Conservation (phyloP, 1,140 invertebrate species). For the Drosophila kurseongensis region DNA sequence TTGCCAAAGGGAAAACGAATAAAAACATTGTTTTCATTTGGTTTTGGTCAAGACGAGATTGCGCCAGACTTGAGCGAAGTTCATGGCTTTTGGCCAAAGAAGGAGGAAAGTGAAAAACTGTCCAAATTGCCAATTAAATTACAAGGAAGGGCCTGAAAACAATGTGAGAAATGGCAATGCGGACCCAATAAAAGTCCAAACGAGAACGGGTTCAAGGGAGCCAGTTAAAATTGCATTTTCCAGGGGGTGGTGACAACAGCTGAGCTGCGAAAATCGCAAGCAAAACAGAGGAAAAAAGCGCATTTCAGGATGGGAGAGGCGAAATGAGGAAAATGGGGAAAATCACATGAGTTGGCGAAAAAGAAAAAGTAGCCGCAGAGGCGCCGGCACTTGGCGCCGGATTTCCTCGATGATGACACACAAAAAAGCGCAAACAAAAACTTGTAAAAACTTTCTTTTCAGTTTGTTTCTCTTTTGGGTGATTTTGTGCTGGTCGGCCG, state of each 20-base stretch:
- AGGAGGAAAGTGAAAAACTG: conserved; percentile 68
- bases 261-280: conserved; percentile 63
- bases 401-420: conserved; percentile 45
- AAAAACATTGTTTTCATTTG: conserved; percentile 45
- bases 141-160: conserved; percentile 29
- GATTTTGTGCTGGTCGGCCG: conserved; percentile 36
- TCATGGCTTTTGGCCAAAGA: conserved; percentile 42
- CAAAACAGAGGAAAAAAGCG: conserved; percentile 66
- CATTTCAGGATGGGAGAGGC: conserved; percentile 1
- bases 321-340: background rate
- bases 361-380: conserved; percentile 43
- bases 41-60: conserved; percentile 34
- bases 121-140: conserved; percentile 76
- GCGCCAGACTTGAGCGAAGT: conserved; percentile 39
- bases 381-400: conserved; percentile 59
- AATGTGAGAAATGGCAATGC: conserved; percentile 26
- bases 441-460: conserved; percentile 40
- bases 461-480: conserved; percentile 34
- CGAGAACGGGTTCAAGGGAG: conserved; percentile 36
- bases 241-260: conserved; percentile 36
- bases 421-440: conserved; percentile 21
- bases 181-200: conserved; percentile 30
- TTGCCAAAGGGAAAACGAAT: conserved; percentile 32
- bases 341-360: conserved; percentile 37
- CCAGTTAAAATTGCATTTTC: conserved; percentile 48